phyloP scores from a whole-genome alignment of 2,888 invertebrate species.

The Chydorus sphaericus region DNA sequence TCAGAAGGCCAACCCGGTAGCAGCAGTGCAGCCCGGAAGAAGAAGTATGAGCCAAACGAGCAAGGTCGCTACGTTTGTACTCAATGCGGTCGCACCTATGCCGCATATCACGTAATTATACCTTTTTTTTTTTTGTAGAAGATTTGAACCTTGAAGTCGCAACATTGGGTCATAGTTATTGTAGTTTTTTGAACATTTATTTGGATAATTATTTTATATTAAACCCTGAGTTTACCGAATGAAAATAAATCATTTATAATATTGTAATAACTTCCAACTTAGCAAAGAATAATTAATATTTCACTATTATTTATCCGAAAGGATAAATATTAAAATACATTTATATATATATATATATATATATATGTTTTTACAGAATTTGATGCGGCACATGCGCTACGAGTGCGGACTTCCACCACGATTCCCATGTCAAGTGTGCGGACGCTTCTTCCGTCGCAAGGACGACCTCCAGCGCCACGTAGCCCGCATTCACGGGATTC shows the following conservation, averaged over 20 bases:
- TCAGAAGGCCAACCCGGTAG: not conserved
- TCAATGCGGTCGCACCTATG: constrained; percentile 8
- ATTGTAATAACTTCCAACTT: too few relatives aligned
- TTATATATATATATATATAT: too few relatives aligned
- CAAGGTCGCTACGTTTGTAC: constrained; percentile 10
- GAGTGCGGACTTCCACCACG: constrained; percentile 11
- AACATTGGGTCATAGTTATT: too few relatives aligned
- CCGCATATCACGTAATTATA: constrained; percentile 6
- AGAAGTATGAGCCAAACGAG: constrained; percentile 5
- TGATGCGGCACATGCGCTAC: constrained; percentile 14
- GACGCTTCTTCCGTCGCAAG: constrained; percentile 11
- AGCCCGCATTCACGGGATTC: constrained; percentile 11
- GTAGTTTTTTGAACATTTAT: not conserved
- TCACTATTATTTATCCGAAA: too few relatives aligned
- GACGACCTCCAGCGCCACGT: constrained; percentile 12
- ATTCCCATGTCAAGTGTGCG: constrained; percentile 12
- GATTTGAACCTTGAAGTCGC: too few relatives aligned
- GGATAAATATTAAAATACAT: too few relatives aligned
- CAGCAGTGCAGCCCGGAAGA: constrained; percentile 1
- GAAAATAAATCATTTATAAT: too few relatives aligned
- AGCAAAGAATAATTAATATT: too few relatives aligned
- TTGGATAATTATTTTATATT: not conserved
- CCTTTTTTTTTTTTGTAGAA: not conserved
- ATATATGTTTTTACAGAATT: too few relatives aligned
- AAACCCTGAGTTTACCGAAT: too few relatives aligned